These are phyloP conservation scores for Holotrichia oblita DNA, from an alignment of 1,140 invertebrate species.

Conservation along the genomic window DNA sequence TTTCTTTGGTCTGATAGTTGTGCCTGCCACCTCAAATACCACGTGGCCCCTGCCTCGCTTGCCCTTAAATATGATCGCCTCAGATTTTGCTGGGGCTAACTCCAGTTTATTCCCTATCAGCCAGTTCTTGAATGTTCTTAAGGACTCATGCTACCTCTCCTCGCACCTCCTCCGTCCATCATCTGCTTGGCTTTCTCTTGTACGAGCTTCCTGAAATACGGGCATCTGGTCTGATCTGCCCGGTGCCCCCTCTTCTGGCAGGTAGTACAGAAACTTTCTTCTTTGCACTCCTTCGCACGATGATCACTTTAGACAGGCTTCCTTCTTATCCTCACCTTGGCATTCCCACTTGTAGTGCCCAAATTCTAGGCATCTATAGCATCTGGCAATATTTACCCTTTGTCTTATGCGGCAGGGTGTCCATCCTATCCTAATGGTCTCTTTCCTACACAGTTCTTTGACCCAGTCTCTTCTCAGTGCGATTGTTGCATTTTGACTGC, in stretches of 20 bases:
- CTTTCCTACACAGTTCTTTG: too few relatives aligned
- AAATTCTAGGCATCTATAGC: conserved; percentile 21
- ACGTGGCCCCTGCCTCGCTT: too few relatives aligned
- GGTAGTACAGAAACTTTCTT: neutral
- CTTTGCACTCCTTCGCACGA: conserved; percentile 33
- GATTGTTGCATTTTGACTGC: neutral
- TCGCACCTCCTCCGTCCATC: too few relatives aligned
- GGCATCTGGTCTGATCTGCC: conserved; percentile 26
- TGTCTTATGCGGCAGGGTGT: neutral
- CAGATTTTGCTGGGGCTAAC: too few relatives aligned
- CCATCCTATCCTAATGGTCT: neutral
- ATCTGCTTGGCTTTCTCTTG: too few relatives aligned
- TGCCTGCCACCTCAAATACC: too few relatives aligned
- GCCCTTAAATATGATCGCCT: too few relatives aligned
- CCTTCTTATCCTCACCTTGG: conserved; percentile 26
- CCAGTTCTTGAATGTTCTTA: too few relatives aligned
- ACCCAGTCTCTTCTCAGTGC: too few relatives aligned
- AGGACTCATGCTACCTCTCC: too few relatives aligned
- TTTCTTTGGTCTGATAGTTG: too few relatives aligned
- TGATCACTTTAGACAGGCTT: conserved; percentile 39
- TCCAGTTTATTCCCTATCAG: too few relatives aligned
- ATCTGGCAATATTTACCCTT: conserved; percentile 8
- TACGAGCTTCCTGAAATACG: conserved; percentile 32
- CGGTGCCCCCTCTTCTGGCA: conserved; percentile 38
- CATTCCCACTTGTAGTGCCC: conserved; percentile 36